phyloP scores from a whole-genome alignment of 2,113 vertebrate genomes.

The Cryptomyrus ogoouensis region DNA sequence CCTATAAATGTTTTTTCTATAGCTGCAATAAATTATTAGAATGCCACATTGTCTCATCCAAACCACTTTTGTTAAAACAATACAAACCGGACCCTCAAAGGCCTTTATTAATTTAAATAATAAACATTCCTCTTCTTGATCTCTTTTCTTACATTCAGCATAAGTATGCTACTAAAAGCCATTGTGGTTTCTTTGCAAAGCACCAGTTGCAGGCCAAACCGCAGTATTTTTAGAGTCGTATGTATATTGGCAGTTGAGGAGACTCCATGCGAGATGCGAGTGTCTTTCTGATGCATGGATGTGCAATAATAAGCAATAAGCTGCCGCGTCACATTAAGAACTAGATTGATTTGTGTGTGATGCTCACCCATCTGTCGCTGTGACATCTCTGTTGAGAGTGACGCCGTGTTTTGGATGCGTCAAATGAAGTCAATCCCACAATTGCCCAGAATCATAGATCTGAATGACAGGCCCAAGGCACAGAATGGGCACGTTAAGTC shows the following conservation, averaged over 20 bases:
- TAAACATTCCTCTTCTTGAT: constrained; percentile 11
- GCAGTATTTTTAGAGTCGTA: constrained; percentile 37
- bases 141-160: constrained; percentile 27
- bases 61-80: constrained; percentile 25
- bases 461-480: background rate
- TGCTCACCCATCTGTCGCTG: background rate
- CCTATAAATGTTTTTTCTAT: constrained; percentile 4
- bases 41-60: background rate
- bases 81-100: constrained; percentile 19
- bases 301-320: constrained; percentile 46
- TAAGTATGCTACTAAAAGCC: constrained; percentile 22
- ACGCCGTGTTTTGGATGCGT: background rate
- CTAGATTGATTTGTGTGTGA: background rate
- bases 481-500: background rate
- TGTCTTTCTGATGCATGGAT: constrained; percentile 30
- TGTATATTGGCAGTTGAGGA: constrained; percentile 35
- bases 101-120: constrained; percentile 35
- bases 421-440: background rate
- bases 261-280: constrained; percentile 45
- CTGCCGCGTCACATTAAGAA: constrained; percentile 40
- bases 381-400: background rate
- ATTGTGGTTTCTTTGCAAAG: constrained; percentile 47
- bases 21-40: constrained; percentile 32
- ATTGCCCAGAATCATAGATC: background rate
- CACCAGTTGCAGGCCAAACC: constrained; percentile 37